Evolutionary conservation across 2,797 vertebrate species (phyloP), one percentile per base, ranked within the genome.

Genomic region (Pantherophis alleghaniensis): DNA sequence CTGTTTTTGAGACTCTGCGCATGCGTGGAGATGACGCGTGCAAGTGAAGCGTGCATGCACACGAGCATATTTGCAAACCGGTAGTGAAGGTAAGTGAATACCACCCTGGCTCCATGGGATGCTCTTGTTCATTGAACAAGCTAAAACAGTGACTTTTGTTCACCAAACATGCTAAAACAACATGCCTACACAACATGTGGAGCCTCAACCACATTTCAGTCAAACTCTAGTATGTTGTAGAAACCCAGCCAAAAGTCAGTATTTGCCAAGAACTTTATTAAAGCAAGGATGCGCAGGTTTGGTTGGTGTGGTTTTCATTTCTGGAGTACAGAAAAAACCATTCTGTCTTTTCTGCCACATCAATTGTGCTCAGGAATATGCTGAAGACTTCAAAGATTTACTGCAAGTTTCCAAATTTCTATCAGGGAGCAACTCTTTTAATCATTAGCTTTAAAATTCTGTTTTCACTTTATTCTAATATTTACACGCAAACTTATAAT

Each of bases 191-290:
- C 42, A 83, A 83, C 20, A 83, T 83, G 37, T 83, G 10, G 20
- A 47, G 79, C 22, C 79, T 83, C 37, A 24, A 47, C 4, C 79
- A 83, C 22, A 47, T 83, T 47, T 83, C 10, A 47, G 79, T 47
- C 42, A 24, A 24, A 47, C 37, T 83, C 42, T 83, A 47, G 79
- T 47, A 47, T 47, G 20, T 47, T 83, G 37, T 24, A 47, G 37
- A 47, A 83, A 24, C 37, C 79, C 42, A 83, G 74, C 74, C 74
- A 83, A 83, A 83, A 83, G 22, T 24, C 42, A 47, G 10, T 47
- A 24, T 47, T 24, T 83, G 42, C 79, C 79, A 94, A 95, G 89
- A 93, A 89, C n/a, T 90, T 94, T 94, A 91, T 90, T 91, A 91
- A 63, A 26, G 10, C 51, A 61, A 26, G 32, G 32, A 74, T 37